These are phyloP conservation scores for Cancer borealis DNA, from an alignment of 2,888 invertebrate genomes.

Conservation along the genomic window DNA sequence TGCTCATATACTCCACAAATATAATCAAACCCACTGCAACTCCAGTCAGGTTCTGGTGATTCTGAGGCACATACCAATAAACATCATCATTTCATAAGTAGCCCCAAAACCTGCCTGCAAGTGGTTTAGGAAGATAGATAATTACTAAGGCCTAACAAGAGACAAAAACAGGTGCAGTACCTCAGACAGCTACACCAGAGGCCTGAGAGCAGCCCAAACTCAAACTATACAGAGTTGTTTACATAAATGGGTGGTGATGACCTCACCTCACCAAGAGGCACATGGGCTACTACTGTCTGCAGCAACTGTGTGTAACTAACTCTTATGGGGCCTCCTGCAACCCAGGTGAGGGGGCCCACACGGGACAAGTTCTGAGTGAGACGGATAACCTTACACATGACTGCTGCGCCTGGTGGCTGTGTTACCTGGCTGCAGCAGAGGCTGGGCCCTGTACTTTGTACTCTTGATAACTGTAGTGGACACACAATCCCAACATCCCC, in stretches of 20 bases:
- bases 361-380: conserved; percentile 53
- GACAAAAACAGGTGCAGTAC: conserved; percentile 42
- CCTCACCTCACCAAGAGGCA: conserved; percentile 62
- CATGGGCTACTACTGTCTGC: conserved; percentile 64
- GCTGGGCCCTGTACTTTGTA: conserved; percentile 74
- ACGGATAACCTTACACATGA: conserved; percentile 65
- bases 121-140: not conserved
- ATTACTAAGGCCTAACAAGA: conserved; percentile 18
- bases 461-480: conserved; percentile 71
- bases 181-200: conserved; percentile 51
- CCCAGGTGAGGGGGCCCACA: conserved; percentile 59
- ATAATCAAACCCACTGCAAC: not conserved
- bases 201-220: conserved; percentile 49
- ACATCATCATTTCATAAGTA: conserved; percentile 25
- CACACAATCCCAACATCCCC: conserved; percentile 44
- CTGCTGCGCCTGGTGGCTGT: conserved; percentile 59
- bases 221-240: conserved; percentile 24
- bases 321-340: conserved; percentile 41
- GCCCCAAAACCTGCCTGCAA: conserved; percentile 11
- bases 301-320: conserved; percentile 59
- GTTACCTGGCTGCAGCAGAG: conserved; percentile 56
- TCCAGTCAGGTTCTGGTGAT: conserved; percentile 14
- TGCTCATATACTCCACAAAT: conserved; percentile 26
- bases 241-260: conserved; percentile 49
- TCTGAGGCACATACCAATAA: conserved; percentile 37